Conservation (phyloP, 2,113 vertebrate species). For the Peromyscus californicus region DNA sequence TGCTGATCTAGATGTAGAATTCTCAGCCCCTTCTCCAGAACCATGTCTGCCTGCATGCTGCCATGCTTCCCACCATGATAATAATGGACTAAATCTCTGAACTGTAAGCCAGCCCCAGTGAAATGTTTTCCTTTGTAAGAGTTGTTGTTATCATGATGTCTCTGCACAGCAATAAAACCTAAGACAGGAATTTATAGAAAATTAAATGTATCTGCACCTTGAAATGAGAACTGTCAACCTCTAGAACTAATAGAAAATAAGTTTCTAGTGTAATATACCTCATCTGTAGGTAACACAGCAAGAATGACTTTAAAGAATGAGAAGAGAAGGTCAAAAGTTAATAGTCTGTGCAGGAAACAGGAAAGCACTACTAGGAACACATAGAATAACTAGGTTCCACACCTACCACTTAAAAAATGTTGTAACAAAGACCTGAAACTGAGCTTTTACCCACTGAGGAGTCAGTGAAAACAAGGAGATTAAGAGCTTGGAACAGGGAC, state of each 20-base stretch:
- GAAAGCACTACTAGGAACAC: neutral
- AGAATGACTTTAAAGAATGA: neutral
- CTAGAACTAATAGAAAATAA: neutral
- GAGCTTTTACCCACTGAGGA: too few species aligned
- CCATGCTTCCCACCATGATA: neutral
- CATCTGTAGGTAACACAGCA: neutral
- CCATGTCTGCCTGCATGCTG: neutral
- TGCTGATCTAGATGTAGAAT: neutral
- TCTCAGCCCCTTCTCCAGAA: neutral
- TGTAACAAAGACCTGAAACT: too few species aligned
- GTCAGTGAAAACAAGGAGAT: too few species aligned
- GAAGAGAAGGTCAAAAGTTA: neutral
- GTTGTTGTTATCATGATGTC: too few species aligned
- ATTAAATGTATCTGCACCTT: neutral
- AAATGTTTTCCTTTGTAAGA: neutral
- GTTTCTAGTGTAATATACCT: neutral
- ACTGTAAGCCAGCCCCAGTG: neutral
- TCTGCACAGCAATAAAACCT: neutral
- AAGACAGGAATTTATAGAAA: neutral
- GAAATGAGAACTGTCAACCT: neutral
- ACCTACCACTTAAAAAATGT: neutral
- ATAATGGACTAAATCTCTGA: neutral
- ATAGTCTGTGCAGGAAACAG: neutral
- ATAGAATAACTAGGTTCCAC: neutral
- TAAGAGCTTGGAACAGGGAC: too few species aligned